Percentiles rank a stretch among this genome's conserved stretches.
phyloP scores from a whole-genome alignment of 2,797 vertebrate genomes.

The Peromyscus attwateri region DNA sequence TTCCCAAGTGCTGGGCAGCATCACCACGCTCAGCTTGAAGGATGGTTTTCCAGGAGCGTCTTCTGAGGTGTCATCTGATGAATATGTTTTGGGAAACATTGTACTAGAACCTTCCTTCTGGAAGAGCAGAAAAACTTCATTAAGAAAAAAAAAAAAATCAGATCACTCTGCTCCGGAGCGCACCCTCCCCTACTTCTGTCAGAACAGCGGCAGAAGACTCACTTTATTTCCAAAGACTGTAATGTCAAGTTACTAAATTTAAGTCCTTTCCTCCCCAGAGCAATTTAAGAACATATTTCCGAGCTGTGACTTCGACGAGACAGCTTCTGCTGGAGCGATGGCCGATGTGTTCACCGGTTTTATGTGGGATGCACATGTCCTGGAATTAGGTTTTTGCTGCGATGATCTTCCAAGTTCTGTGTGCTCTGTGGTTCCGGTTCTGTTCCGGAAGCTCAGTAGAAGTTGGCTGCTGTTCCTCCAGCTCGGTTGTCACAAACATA shows the following conservation, averaged over 20 bases:
- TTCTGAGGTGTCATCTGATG: not conserved
- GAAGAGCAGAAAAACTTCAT: slow-evolving; percentile 29
- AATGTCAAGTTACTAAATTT: slow-evolving; percentile 81
- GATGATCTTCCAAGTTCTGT: not conserved
- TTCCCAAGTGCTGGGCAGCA: not conserved
- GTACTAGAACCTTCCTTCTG: slow-evolving; percentile 42
- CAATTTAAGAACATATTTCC: slow-evolving; percentile 52
- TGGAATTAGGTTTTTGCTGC: not conserved
- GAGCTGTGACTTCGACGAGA: slow-evolving; percentile 51
- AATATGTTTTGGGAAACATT: not conserved
- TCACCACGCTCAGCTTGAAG: not conserved
- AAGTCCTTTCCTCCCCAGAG: slow-evolving; percentile 37
- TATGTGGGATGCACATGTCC: slow-evolving; percentile 35
- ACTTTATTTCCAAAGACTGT: slow-evolving; percentile 70
- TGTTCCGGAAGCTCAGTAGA: not conserved
- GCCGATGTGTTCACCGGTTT: slow-evolving; percentile 67
- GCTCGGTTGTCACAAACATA: not conserved
- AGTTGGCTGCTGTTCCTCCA: not conserved
- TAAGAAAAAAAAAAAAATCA: slow-evolving; percentile 24
- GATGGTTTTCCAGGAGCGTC: not conserved
- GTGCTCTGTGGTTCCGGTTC: not conserved
- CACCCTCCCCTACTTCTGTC: slow-evolving; percentile 40
- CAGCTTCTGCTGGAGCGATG: slow-evolving; percentile 34
- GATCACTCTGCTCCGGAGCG: not conserved
- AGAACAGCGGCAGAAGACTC: slow-evolving; percentile 67